A percentile compares a stretch with the other conserved stretches of the same genome.
These are phyloP conservation scores for Etheostoma perlongum DNA, from an alignment of 2,797 vertebrate species.

Conservation along the genomic window DNA sequence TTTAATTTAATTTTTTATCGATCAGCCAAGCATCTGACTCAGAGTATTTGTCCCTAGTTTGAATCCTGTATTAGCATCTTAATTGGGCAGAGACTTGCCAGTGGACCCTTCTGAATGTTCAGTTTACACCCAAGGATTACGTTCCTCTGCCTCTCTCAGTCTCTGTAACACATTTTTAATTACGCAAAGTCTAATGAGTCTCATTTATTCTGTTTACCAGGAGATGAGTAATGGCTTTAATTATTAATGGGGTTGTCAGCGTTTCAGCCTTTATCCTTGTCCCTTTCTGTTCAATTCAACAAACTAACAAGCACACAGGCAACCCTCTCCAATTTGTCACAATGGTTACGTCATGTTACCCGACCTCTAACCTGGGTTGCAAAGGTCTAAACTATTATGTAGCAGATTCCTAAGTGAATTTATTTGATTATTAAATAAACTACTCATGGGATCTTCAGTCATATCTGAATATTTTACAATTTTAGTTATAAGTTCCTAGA, in stretches of 20 bases:
- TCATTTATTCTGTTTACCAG: constrained; percentile 66
- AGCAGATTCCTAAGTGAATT: neutral
- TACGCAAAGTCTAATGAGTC: constrained; percentile 63
- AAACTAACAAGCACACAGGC: constrained; percentile 12
- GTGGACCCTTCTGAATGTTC: constrained; percentile 26
- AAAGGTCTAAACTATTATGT: neutral
- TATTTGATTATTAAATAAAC: neutral
- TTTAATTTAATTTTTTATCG: constrained; percentile 67
- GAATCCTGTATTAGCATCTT: constrained; percentile 71
- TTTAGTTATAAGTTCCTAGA: neutral
- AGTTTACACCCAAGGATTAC: constrained; percentile 56
- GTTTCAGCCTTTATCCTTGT: constrained; percentile 6
- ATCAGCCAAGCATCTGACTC: constrained; percentile 53
- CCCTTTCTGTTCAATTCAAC: constrained; percentile 28
- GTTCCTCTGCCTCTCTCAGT: constrained; percentile 7
- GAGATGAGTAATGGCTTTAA: constrained; percentile 59
- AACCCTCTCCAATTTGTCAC: neutral
- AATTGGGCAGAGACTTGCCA: constrained; percentile 66
- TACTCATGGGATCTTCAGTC: neutral
- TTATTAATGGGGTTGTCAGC: constrained; percentile 44
- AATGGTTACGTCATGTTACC: neutral
- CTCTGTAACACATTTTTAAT: constrained; percentile 58
- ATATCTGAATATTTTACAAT: constrained; percentile 4
- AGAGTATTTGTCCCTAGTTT: constrained; percentile 53
- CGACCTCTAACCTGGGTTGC: constrained; percentile 29